Evolutionary conservation across 2,113 vertebrate genomes (phyloP), one percentile per base, ranked within the genome.

Genomic region (Etheostoma cragini): DNA sequence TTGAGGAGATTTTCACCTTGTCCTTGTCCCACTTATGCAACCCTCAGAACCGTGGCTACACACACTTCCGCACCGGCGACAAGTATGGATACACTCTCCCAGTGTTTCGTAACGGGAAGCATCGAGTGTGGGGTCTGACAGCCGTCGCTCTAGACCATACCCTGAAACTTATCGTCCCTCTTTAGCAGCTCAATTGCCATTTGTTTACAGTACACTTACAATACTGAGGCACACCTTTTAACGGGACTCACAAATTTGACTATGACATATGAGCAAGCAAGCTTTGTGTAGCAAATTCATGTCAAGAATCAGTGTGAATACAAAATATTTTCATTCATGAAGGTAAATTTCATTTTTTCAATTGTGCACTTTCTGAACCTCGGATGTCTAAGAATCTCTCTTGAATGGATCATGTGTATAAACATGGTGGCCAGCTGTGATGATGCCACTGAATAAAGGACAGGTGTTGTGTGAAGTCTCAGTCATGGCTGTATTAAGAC

Each of bases 121-220:
- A 98, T 88, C 91, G 91, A 1, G 94, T 99, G n/a, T 99, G 98
- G 98, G 97, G 98, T 8, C 92, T 98, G 47, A 98, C 97, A 0
- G 98, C 97, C 0, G 3, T 96, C 6, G 83, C 97, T 73, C 94
- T 98, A 0, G 96, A 97, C 68, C 90, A 95, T 4, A 90, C 96
- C 0, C 94, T 99, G 67, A 95, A 96, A 78, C 75, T 95, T 6
- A 73, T 96, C 17, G 69, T 92, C 73, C 90, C 90, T 0, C 62
- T 64, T 0, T 83, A 92, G 66, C 47, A 49, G 68, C 68, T 22
- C 38, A 15, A 47, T 42, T 42, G 10, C 38, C 38, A 38, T 42
- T 42, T 11, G 11, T 24, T 26, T 11, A 21, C 21, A 8, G 15
- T 5, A 35, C 21, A 45, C 16, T 6, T 38, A 1, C 30, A 30